Percentiles rank a stretch among this genome's conserved stretches.
These are phyloP conservation scores for Bubo blakistoni DNA, from an alignment of 2,113 vertebrate species.

Conservation along the genomic window DNA sequence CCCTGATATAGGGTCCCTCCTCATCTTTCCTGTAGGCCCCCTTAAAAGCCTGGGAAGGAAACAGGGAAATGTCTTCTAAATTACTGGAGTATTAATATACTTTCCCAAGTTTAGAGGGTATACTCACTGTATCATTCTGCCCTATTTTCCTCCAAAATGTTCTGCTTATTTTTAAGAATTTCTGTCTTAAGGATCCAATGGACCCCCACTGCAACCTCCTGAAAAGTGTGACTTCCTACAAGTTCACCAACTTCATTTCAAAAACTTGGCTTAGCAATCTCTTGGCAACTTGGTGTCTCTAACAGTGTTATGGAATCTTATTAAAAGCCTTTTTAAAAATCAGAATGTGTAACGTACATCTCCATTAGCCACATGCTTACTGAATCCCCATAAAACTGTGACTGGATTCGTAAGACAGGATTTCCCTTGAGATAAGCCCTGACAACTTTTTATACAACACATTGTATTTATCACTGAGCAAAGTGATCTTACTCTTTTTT, in stretches of 20 bases:
- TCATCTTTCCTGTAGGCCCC: no score
- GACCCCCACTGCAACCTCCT: accelerated
- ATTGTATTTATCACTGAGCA: neutral
- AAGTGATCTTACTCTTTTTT: neutral
- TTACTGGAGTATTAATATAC: neutral
- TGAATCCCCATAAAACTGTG: neutral
- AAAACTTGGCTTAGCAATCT: neutral
- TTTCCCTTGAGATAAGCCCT: neutral
- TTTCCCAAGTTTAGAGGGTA: neutral
- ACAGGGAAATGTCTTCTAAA: neutral
- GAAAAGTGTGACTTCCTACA: neutral
- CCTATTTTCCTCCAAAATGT: neutral
- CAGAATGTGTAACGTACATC: neutral
- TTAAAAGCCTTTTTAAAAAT: neutral
- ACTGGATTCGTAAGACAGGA: neutral
- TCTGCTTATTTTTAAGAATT: neutral
- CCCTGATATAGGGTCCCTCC: no score
- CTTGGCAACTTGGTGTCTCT: neutral
- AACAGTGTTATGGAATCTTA: neutral
- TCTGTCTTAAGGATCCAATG: neutral
- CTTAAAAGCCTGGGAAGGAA: neutral
- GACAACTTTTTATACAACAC: neutral
- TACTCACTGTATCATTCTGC: neutral
- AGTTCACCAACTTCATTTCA: neutral
- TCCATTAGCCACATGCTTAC: neutral